Evolutionary conservation across 2,797 vertebrate genomes (phyloP), one percentile per base, ranked within the genome.

Genomic region (Pempheris klunzingeri): DNA sequence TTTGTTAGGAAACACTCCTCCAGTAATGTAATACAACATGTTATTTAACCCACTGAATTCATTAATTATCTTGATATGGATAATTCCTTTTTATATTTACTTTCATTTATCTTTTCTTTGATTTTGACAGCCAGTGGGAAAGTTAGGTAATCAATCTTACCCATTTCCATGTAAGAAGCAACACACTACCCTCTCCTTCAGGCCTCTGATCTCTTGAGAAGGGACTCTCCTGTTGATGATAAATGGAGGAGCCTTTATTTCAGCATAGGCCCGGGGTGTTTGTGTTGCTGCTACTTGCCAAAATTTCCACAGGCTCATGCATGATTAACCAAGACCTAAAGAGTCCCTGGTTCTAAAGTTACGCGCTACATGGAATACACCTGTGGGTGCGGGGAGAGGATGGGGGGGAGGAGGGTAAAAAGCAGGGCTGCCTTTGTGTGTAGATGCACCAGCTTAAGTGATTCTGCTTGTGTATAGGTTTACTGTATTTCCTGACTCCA

Each of bases 251-350:
- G 75, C 24, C 73, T 87, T 80, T 77, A 78, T 90, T 92, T 81
- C 88, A 81, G 70, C 59, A 41, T 6, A 57, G 63, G 90, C 85
- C 85, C n/a, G 62, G 73, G 83, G 88, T 90, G 89, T 88, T 90
- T 84, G 82, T 47, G 60, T 74, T 86, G 88, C 76, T 80, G 64
- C 62, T 84, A 66, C 87, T 87, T 90, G 88, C 85, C 87, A 90
- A 76, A 77, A 72, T 77, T 79, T 91, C 82, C 86, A 84, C 82
- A 85, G 81, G 84, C 86, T 93, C 90, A 92, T 93, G 93, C 92
- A 93, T 93, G 92, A 95, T 92, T 94, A 90, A 93, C 74, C 11
- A 9, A 88, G 54, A 87, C 81, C 82, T 75, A 64, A 87, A 88
- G 77, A 87, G 84, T 84, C 79, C 50, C 81, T 34, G 68, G 53